These are phyloP conservation scores for Cynopterus sphinx DNA, from an alignment of 2,797 vertebrate genomes.

Conservation along the genomic window DNA sequence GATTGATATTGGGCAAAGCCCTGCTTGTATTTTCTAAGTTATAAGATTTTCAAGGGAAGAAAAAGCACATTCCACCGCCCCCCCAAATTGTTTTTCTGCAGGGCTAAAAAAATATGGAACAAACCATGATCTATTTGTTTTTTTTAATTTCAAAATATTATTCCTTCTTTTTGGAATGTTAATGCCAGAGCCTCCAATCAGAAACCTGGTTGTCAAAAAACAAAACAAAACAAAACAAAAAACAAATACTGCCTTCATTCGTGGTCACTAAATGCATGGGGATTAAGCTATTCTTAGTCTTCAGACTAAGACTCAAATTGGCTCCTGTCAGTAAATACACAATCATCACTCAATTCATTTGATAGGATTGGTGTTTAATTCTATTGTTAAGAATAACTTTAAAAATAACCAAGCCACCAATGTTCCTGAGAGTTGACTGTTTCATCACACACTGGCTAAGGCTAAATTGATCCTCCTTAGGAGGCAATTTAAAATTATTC, in stretches of 20 bases:
- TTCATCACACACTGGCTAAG: neutral
- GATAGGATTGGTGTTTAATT: neutral
- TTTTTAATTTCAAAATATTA: slow-evolving; percentile 16
- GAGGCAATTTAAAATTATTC: neutral
- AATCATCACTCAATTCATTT: neutral
- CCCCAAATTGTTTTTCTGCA: neutral
- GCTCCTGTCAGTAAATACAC: neutral
- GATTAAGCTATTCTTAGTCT: neutral
- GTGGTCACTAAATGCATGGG: neutral
- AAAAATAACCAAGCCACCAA: neutral
- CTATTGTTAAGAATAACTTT: neutral
- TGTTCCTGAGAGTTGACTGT: neutral
- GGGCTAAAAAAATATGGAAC: neutral
- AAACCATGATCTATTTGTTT: neutral
- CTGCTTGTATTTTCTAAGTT: neutral
- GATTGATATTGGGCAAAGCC: neutral
- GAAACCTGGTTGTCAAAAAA: neutral
- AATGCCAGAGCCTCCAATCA: neutral
- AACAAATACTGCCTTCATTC: slow-evolving; percentile 14
- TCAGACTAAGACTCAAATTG: neutral
- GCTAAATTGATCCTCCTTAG: neutral
- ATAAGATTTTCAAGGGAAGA: neutral
- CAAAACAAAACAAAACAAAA: too few species aligned
- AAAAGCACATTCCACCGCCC: neutral
- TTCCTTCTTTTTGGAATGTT: neutral